A percentile compares a stretch with the other conserved stretches of the same genome.
These are phyloP conservation scores for Sparus aurata DNA, from an alignment of 2,797 vertebrate genomes.

Conservation along the genomic window DNA sequence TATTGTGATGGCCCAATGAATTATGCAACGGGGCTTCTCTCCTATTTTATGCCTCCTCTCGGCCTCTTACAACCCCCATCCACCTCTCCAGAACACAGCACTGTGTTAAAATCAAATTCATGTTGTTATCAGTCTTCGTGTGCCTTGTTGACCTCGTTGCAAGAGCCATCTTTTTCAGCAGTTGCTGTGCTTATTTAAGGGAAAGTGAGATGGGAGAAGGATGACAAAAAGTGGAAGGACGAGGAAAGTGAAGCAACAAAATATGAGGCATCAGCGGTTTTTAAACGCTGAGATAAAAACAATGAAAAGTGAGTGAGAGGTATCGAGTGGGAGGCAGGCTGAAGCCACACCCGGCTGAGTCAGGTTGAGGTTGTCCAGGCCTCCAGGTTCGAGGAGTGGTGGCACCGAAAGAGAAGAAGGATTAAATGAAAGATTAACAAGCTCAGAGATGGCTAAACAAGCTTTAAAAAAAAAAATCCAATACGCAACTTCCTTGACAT, in stretches of 20 bases:
- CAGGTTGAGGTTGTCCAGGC: conserved; percentile 61
- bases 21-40: conserved; percentile 54
- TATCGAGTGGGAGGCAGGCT: conserved; percentile 21
- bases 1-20: conserved; percentile 56
- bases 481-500: conserved; percentile 12
- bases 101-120: conserved; percentile 46
- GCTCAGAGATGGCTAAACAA: conserved; percentile 38
- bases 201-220: too few species aligned
- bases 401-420: conserved; percentile 57
- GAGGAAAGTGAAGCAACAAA: not conserved
- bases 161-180: not conserved
- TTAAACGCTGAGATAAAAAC: conserved; percentile 4
- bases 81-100: conserved; percentile 7
- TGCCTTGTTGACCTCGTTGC: conserved; percentile 60
- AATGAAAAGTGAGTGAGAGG: conserved; percentile 12
- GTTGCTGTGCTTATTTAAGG: conserved; percentile 26
- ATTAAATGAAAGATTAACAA: conserved; percentile 64
- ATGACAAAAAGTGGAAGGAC: not conserved
- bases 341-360: conserved; percentile 28
- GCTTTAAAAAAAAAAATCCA: not conserved
- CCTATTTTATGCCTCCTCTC: conserved; percentile 33
- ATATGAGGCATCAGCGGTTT: not conserved
- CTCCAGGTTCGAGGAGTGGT: conserved; percentile 66
- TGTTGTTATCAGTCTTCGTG: conserved; percentile 29
- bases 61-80: conserved; percentile 31